Evolutionary conservation across 2,113 vertebrate species (phyloP).

Genomic region (Uropsilus gracilis): DNA sequence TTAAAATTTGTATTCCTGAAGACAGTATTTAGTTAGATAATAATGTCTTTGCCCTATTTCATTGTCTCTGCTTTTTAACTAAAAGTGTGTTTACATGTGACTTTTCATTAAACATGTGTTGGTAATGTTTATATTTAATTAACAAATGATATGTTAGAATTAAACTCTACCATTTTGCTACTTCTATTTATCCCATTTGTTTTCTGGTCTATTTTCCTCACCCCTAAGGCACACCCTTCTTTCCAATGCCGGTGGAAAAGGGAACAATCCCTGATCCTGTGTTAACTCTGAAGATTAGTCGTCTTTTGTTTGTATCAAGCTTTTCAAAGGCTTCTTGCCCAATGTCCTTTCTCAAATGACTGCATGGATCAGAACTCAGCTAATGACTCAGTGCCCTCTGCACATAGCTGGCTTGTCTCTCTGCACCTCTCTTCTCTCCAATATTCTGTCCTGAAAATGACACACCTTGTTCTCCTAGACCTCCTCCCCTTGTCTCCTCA

Average conservation of each 20-base stretch:
- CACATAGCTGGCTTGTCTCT: accelerated
- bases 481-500: background rate
- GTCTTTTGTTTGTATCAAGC: background rate
- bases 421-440: background rate
- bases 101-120: background rate
- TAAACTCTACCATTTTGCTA: background rate
- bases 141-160: background rate
- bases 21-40: background rate
- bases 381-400: background rate
- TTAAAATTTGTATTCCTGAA: background rate
- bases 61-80: constrained; percentile 7
- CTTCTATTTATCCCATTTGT: background rate
- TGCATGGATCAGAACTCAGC: background rate
- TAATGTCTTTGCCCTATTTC: background rate
- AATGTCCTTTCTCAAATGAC: background rate
- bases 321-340: background rate
- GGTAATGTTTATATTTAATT: background rate
- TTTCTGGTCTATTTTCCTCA: background rate
- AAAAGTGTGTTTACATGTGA: background rate
- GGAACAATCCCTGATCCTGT: background rate
- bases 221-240: background rate
- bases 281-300: background rate
- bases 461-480: background rate
- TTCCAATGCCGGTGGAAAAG: background rate
- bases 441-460: background rate